Evolutionary conservation across 2,888 invertebrate species (phyloP), one percentile per base, ranked within the genome.

Genomic region (Netelia inedita): DNA sequence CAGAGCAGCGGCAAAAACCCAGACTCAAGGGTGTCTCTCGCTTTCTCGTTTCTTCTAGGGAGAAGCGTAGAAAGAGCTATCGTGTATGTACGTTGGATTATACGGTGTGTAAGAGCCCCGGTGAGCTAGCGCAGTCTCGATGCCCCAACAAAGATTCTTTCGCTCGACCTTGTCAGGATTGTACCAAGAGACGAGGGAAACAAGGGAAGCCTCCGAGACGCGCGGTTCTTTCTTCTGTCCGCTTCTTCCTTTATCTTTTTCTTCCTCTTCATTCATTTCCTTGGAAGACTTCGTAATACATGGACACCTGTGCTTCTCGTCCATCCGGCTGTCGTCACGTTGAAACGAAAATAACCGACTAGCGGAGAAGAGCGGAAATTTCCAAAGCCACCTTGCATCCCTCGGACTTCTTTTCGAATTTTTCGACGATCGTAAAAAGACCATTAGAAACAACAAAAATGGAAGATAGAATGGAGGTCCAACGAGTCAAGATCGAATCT

Each of bases 71-170:
- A 85, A 72, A 72, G 79, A 85, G 75, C 74, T 69, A 82, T 71
- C 63, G 75, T 3, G 35, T 78, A 66, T 41, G 59, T 71, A 63
- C n/a, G 55, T 16, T 59, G 57, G 85, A 83, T 83, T 79, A 72
- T 79, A 73, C 50, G 63, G 87, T 68, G 87, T 68, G 78, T 63
- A 73, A 57, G 57, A 11, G 43, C 55, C 73, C 61, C 78, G 50
- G 78, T 65, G 79, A 73, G 63, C 89, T 88, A 88, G 79, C 81
- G 85, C 84, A 87, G 73, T 85, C 81, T 69, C 75, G 81, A 80
- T 35, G 73, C 59, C 79, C 83, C 87, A 79, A 89, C 90, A 90
- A 90, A 91, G 89, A 88, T 75, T 79, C 86, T 83, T 88, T 89
- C 90, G 88, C 89, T 88, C 87, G 81, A 61, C 81, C 73, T 79